phyloP scores from a whole-genome alignment of 1,140 invertebrate genomes.

The Alviniconcha marisindica region DNA sequence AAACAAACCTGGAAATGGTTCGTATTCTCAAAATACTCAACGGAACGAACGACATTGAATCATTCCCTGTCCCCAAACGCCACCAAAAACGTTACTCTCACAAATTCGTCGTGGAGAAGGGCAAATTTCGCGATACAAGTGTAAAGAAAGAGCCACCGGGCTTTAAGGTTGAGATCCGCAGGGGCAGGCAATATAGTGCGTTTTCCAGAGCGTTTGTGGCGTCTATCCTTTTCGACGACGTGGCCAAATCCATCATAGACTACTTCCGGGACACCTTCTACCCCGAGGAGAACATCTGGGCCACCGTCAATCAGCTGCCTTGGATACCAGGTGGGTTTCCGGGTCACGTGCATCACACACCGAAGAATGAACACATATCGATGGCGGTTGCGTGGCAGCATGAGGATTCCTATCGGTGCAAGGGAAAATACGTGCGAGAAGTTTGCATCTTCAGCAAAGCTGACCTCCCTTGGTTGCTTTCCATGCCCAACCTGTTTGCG shows the following conservation, averaged over 20 bases:
- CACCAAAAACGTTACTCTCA: conserved; percentile 42
- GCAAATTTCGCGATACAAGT: conserved; percentile 45
- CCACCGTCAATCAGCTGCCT: conserved; percentile 54
- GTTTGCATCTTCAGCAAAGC: conserved; percentile 39
- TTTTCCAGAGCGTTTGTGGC: conserved; percentile 59
- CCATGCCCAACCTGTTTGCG: conserved; percentile 62
- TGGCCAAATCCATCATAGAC: conserved; percentile 48
- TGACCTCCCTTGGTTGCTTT: conserved; percentile 64
- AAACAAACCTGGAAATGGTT: conserved; percentile 67
- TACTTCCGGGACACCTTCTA: conserved; percentile 59
- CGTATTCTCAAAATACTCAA: conserved; percentile 59
- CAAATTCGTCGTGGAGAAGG: conserved; percentile 24
- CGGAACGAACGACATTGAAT: conserved; percentile 65
- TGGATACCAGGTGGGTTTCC: conserved; percentile 58
- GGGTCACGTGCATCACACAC: conserved; percentile 42
- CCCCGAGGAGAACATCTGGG: conserved; percentile 62
- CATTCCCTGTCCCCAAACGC: conserved; percentile 45
- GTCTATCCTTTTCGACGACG: conserved; percentile 50
- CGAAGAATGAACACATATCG: conserved; percentile 39
- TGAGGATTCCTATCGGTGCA: conserved; percentile 1
- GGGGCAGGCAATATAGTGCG: conserved; percentile 58
- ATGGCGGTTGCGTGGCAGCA: conserved; percentile 35
- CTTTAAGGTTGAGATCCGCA: conserved; percentile 51
- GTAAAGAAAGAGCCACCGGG: conserved; percentile 43
- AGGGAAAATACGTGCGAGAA: conserved; percentile 3